Evolutionary conservation across 2,113 vertebrate species (phyloP).

Genomic region (Sceloporus undulatus): DNA sequence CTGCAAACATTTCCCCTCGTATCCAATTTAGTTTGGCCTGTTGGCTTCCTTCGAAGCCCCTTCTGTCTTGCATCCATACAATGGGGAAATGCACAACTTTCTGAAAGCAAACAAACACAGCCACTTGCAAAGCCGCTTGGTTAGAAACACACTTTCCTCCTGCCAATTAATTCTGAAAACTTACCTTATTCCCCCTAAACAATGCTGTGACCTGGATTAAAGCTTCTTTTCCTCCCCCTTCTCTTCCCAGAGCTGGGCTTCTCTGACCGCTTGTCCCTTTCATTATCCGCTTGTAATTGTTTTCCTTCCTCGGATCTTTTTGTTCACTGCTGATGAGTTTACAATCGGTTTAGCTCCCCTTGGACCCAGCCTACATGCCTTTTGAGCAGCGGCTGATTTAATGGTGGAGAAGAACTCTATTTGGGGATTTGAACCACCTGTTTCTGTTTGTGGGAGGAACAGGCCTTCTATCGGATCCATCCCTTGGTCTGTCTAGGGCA

Average conservation of each 20-base stretch:
- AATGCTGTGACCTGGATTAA: neutral
- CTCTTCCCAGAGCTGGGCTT: neutral
- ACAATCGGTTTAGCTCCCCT: slow-evolving; percentile 14
- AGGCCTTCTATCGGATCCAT: too few species aligned
- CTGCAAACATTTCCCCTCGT: too few species aligned
- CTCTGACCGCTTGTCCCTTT: neutral
- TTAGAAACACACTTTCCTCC: neutral
- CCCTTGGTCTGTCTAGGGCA: too few species aligned
- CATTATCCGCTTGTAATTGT: slow-evolving; percentile 13
- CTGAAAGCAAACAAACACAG: neutral
- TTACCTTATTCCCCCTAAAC: neutral
- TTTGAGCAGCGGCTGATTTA: neutral
- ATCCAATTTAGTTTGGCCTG: too few species aligned
- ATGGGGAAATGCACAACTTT: neutral
- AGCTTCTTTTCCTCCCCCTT: neutral
- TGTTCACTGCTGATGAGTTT: slow-evolving; percentile 11
- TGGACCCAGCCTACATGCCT: neutral
- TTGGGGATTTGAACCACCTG: neutral
- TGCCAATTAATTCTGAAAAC: neutral
- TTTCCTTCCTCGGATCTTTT: slow-evolving; percentile 4
- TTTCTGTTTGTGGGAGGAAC: too few species aligned
- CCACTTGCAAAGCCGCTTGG: too few species aligned
- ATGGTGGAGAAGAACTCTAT: neutral
- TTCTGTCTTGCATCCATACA: neutral
- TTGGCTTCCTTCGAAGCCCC: too few species aligned